Base-by-base conservation (phyloP, 2,797 vertebrate species). In the Lepilemur septentrionalis region DNA sequence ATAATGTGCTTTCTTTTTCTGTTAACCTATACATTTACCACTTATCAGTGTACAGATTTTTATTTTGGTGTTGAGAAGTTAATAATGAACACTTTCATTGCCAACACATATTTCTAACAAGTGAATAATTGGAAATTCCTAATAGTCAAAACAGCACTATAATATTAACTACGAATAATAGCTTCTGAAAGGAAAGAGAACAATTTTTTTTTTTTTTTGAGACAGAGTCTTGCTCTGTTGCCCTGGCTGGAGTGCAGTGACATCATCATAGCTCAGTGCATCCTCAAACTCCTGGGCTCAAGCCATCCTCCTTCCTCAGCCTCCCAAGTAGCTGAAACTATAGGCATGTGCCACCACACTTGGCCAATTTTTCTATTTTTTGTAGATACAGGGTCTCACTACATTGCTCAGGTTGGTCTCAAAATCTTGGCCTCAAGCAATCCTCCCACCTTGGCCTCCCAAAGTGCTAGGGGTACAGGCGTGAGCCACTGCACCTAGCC, bases 31-130 rank as follows among this genome's bases (percentile, higher is more conserved):
- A 43, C 0, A 20, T 7, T 89, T 79, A 67, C 28, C 50, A 93
- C 3, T 41, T 30, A 76, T 25, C 72, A 81, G 35, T 28, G 41
- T 25, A 80, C 2, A 83, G 80, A 63, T 38, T 87, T 80, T 46
- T 67, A 55, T 46, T 57, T 63, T 15, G 10, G 87, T 35, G 75
- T 1, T 87, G 50, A 88, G 76, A 93, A 70, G 83, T 28, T 78
- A 87, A 43, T 65, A 85, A 80, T 23, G 57, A 91, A 82, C 14
- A 30, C 38, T 94, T 20, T 87, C 82, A 70, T 0, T 38, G 46
- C 65, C 61, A 65, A 85, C 17, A 55, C 48, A 87, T 25, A 72
- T 86, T 96, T 95, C 79, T 82, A 91, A 67, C 75, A 81, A 18
- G 6, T 25, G 14, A 94, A 17, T 72, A 86, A 95, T 8, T 50